phyloP scores from a whole-genome alignment of 2,113 vertebrate species.

The Aleadryas rufinucha region DNA sequence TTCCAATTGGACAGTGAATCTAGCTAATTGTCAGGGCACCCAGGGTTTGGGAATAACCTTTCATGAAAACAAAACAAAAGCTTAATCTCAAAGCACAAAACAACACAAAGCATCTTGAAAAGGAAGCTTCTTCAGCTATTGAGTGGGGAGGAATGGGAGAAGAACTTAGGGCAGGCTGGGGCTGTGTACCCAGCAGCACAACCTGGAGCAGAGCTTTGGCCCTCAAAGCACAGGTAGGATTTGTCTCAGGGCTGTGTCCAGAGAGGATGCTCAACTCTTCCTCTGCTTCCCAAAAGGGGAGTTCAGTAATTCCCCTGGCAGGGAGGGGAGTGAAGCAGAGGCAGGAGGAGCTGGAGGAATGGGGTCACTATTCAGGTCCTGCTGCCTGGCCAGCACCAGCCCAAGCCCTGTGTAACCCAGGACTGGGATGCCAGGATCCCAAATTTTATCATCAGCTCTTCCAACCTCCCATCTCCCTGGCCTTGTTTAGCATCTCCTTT shows the following conservation, averaged over 20 bases:
- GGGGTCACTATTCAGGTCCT: not conserved
- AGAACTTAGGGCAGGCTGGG: not conserved
- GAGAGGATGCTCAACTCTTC: not conserved
- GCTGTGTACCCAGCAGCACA: rapidly evolving
- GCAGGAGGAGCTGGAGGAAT: not conserved
- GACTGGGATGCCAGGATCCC: not conserved
- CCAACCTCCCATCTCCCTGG: not conserved
- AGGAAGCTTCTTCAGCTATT: not conserved
- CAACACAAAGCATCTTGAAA: not conserved
- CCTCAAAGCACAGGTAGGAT: not conserved
- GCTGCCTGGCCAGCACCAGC: not conserved
- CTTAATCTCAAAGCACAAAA: not conserved
- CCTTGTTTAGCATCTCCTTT: not conserved
- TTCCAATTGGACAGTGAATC: slow-evolving; percentile 3
- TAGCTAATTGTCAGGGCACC: not conserved
- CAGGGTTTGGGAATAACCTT: not conserved
- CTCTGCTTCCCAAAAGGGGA: not conserved
- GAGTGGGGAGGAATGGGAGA: not conserved
- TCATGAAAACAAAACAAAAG: not conserved
- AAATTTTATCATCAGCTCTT: not conserved
- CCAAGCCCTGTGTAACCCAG: not conserved
- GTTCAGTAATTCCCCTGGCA: not conserved
- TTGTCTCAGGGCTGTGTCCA: not conserved
- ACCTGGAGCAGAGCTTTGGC: not conserved
- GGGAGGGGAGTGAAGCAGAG: not conserved